Evolutionary conservation across 2,113 vertebrate species (phyloP).

Genomic region (Microcebus griseorufus): DNA sequence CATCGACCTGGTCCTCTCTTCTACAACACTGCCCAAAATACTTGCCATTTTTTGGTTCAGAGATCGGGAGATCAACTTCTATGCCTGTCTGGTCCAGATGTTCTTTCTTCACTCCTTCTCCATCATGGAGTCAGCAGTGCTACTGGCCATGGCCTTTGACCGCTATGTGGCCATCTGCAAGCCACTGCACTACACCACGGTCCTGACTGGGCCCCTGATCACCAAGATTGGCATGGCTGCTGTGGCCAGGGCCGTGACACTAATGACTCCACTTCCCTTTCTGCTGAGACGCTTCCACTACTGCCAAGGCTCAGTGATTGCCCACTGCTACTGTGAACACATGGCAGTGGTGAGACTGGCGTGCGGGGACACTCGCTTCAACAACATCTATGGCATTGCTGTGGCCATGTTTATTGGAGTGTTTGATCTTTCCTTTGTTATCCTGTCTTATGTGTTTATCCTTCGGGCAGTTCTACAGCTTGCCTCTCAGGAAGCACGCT

Average conservation of each 20-base stretch:
- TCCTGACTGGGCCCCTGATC: slow-evolving; percentile 62
- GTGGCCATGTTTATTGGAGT: slow-evolving; percentile 71
- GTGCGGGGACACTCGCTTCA: slow-evolving; percentile 70
- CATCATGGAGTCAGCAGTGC: slow-evolving; percentile 73
- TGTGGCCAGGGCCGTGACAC: slow-evolving; percentile 47
- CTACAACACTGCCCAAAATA: slow-evolving; percentile 78
- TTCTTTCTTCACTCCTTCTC: no score
- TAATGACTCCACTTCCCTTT: slow-evolving; percentile 71
- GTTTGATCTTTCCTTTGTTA: slow-evolving; percentile 71
- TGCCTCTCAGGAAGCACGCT: slow-evolving; percentile 62
- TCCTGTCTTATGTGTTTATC: slow-evolving; percentile 73
- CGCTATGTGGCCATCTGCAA: slow-evolving; percentile 77
- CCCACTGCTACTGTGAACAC: slow-evolving; percentile 77
- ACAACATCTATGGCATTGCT: slow-evolving; percentile 75
- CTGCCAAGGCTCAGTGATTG: slow-evolving; percentile 55
- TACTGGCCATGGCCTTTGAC: slow-evolving; percentile 81
- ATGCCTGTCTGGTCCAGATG: no score
- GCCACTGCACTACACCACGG: slow-evolving; percentile 64
- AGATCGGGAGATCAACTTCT: no score
- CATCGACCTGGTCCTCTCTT: slow-evolving; percentile 76
- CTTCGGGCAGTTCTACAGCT: slow-evolving; percentile 57
- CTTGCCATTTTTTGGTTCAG: slow-evolving; percentile 76
- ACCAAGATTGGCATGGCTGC: slow-evolving; percentile 56
- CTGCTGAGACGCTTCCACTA: slow-evolving; percentile 64
- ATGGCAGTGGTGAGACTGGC: slow-evolving; percentile 76